Evolutionary conservation across 2,113 vertebrate genomes (phyloP).

Genomic region (Toxotes jaculatrix): DNA sequence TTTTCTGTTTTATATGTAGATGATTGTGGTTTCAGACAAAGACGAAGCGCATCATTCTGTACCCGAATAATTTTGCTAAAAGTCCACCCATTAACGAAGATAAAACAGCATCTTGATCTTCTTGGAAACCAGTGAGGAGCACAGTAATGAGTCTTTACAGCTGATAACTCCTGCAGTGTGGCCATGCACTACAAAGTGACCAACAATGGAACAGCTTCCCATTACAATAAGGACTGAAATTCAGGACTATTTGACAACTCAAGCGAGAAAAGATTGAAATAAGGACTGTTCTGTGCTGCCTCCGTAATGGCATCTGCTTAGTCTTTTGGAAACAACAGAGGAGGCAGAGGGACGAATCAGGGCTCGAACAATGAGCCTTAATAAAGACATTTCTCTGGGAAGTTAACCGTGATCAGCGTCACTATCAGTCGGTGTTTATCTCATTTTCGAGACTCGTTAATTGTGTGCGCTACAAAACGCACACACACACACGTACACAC

Average conservation of each 20-base stretch:
- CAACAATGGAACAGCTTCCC: slow-evolving; percentile 32
- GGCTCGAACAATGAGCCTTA: slow-evolving; percentile 68
- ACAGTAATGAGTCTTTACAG: slow-evolving; percentile 49
- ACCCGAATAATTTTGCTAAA: slow-evolving; percentile 25
- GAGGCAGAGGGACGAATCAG: slow-evolving; percentile 54
- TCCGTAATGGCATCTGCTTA: slow-evolving; percentile 80
- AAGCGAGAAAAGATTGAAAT: slow-evolving; percentile 83
- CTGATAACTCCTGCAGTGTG: slow-evolving; percentile 33
- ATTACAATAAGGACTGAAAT: slow-evolving; percentile 65
- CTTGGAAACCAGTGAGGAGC: slow-evolving; percentile 42
- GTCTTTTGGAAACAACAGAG: slow-evolving; percentile 81
- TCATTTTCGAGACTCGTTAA: slow-evolving; percentile 75
- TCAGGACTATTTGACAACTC: slow-evolving; percentile 78
- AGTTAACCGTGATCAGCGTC: slow-evolving; percentile 68
- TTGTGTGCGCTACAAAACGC: slow-evolving; percentile 48
- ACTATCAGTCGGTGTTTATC: slow-evolving; percentile 77
- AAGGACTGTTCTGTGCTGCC: slow-evolving; percentile 76
- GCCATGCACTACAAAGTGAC: slow-evolving; percentile 43
- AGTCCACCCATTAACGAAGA: slow-evolving; percentile 60
- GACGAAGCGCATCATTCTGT: background rate
- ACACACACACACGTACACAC: slow-evolving; percentile 43
- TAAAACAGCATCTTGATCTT: slow-evolving; percentile 57
- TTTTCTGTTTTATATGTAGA: background rate
- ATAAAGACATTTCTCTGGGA: slow-evolving; percentile 71
- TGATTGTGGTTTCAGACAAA: background rate